phyloP scores from a whole-genome alignment of 1,140 invertebrate species.

The Formica selysi region DNA sequence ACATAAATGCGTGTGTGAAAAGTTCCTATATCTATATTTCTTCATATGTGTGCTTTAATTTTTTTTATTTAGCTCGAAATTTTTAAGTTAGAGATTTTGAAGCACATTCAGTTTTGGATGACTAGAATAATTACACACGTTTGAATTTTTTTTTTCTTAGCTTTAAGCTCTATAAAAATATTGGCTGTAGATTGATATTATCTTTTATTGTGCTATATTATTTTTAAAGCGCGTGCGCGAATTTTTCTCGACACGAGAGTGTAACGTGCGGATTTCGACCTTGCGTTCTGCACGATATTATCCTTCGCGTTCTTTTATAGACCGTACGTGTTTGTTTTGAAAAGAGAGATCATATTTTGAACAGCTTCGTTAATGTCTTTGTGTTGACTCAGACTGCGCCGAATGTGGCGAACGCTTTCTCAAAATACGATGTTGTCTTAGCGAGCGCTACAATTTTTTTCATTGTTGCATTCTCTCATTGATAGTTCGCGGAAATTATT shows the following conservation, averaged over 20 bases:
- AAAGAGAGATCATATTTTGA: conserved; percentile 31
- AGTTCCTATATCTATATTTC: background rate
- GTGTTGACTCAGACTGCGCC: conserved; percentile 26
- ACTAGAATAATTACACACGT: too few species aligned
- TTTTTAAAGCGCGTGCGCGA: background rate
- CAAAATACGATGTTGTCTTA: background rate
- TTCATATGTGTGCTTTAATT: too few species aligned
- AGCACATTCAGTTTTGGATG: too few species aligned
- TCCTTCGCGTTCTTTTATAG: background rate
- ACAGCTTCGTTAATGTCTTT: background rate
- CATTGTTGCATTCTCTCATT: background rate
- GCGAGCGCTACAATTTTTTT: background rate
- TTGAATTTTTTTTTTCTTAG: background rate
- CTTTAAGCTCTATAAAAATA: too few species aligned
- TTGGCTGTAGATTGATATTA: too few species aligned
- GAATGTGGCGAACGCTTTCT: background rate
- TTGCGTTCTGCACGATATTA: background rate
- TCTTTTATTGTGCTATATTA: too few species aligned
- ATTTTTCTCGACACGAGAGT: background rate
- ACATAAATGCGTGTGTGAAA: background rate
- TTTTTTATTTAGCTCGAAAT: too few species aligned
- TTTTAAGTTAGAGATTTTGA: too few species aligned
- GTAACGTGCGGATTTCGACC: conserved; percentile 16
- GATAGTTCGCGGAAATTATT: background rate
- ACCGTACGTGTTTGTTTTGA: background rate